Evolutionary conservation across 2,113 vertebrate species (phyloP).

Genomic region (Recurvirostra avosetta): DNA sequence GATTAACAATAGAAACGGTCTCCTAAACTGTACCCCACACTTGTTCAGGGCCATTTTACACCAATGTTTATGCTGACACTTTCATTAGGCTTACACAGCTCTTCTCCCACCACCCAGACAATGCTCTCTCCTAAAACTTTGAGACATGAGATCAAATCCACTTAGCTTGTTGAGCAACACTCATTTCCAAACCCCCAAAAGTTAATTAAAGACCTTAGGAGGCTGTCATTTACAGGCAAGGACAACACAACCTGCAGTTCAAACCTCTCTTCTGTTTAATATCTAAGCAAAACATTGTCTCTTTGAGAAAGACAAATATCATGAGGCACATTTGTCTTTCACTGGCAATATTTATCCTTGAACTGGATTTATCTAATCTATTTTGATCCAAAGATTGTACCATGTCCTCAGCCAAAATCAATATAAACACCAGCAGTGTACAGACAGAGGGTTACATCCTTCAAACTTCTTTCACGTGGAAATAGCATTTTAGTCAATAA

Average conservation of each 20-base stretch:
- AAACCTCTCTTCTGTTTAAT: neutral
- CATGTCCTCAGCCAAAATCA: neutral
- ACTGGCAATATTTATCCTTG: neutral
- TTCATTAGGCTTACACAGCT: neutral
- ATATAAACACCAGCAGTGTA: neutral
- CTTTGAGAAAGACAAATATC: neutral
- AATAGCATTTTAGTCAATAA: neutral
- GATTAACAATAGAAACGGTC: neutral
- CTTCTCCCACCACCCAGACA: neutral
- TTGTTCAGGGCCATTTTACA: neutral
- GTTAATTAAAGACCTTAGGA: neutral
- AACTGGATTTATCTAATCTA: neutral
- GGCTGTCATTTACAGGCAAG: neutral
- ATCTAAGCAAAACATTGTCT: neutral
- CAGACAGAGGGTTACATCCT: neutral
- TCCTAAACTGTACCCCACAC: neutral
- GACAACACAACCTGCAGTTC: neutral
- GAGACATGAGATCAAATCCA: neutral
- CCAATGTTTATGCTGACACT: neutral
- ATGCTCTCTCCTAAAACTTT: neutral
- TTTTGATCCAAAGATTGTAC: neutral
- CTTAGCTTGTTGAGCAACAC: neutral
- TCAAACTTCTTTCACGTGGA: neutral
- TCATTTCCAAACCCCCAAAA: neutral
- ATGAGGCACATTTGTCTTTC: neutral